Conservation (phyloP, 2,113 vertebrate genomes). For the Rhagologus leucostigma region DNA sequence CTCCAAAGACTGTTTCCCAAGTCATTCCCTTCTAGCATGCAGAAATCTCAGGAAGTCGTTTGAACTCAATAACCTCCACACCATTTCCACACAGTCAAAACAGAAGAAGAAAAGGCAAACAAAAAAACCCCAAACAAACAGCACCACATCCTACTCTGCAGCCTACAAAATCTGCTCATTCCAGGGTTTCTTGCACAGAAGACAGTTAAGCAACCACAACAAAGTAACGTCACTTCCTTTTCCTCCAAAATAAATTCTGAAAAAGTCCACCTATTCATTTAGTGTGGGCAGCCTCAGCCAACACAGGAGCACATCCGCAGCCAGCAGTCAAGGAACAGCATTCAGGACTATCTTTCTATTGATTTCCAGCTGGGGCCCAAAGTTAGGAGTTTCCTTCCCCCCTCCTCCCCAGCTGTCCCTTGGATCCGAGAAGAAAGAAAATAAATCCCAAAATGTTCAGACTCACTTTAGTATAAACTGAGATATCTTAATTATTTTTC, state of each 20-base stretch:
- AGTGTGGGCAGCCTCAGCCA: background rate
- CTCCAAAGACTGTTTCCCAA: background rate
- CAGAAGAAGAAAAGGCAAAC: background rate
- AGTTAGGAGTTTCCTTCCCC: background rate
- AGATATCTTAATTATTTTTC: background rate
- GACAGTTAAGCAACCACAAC: background rate
- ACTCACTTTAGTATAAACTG: background rate
- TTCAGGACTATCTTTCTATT: background rate
- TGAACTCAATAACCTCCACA: background rate
- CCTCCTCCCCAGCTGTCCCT: background rate
- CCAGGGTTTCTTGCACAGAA: background rate
- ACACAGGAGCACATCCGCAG: background rate
- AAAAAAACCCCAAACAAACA: background rate
- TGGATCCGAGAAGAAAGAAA: background rate
- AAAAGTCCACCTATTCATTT: background rate
- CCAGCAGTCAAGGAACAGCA: background rate
- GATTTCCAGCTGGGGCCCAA: background rate
- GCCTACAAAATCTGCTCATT: background rate
- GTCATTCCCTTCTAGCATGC: background rate
- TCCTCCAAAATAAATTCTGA: background rate
- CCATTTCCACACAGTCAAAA: background rate
- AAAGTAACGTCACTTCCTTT: background rate
- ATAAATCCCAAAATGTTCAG: background rate
- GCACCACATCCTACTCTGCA: background rate
- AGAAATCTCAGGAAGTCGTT: conserved; percentile 12